These are phyloP conservation scores for Dryas iulia DNA, from an alignment of 1,140 invertebrate genomes.

Conservation along the genomic window DNA sequence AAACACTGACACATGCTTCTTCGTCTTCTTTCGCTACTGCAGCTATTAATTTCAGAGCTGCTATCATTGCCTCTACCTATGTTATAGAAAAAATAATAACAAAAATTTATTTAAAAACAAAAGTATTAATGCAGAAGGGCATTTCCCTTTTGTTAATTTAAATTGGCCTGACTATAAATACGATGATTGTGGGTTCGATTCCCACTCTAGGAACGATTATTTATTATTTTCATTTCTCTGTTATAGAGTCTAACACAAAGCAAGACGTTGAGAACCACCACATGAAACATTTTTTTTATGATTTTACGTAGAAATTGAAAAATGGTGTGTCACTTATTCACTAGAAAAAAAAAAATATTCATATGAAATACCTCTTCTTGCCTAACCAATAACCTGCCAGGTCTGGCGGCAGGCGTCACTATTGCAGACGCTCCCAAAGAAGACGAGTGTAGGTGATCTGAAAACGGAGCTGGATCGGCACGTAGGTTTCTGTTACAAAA, in stretches of 20 bases:
- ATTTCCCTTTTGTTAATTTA: too few species aligned
- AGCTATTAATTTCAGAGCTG: constrained; percentile 89
- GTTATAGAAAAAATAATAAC: not conserved
- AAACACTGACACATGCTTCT: constrained; percentile 88
- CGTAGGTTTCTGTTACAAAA: constrained; percentile 18
- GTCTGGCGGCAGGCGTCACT: constrained; percentile 50
- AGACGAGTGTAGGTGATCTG: constrained; percentile 54
- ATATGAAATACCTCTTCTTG: constrained; percentile 54
- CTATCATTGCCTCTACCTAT: constrained; percentile 92
- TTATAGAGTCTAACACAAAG: too few species aligned
- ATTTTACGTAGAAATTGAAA: too few species aligned
- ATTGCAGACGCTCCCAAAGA: constrained; percentile 62
- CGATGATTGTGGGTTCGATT: too few species aligned
- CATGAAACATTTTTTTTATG: too few species aligned
- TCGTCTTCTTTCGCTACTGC: constrained; percentile 90
- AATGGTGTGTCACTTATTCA: too few species aligned
- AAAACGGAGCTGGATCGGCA: constrained; percentile 59
- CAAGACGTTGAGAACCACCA: too few species aligned
- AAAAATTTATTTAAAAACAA: not conserved
- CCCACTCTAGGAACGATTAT: too few species aligned
- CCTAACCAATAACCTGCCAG: constrained; percentile 57
- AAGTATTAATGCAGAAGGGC: not conserved
- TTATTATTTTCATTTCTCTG: too few species aligned
- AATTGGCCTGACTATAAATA: too few species aligned
- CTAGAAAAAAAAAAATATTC: too few species aligned